Conservation (phyloP, 1,140 invertebrate species). For the Plectrocnemia conspersa region DNA sequence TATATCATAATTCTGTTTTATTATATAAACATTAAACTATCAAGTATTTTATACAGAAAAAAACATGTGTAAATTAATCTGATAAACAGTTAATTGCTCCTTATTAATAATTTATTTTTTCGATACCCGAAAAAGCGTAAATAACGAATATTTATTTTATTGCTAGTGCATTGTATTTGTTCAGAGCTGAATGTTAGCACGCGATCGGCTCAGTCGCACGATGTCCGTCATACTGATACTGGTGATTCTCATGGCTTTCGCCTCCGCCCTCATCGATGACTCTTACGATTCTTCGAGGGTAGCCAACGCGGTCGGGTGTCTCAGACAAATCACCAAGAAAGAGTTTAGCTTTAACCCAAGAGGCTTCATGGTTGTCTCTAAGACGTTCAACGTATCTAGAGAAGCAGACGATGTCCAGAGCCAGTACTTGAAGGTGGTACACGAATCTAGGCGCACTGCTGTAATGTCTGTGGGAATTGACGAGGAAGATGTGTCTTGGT, state of each 20-base stretch:
- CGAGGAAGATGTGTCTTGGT: conserved; percentile 22
- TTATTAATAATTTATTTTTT: no score
- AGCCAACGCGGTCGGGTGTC: conserved; percentile 15
- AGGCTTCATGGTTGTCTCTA: conserved; percentile 27
- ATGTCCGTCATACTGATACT: neutral
- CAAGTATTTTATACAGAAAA: no score
- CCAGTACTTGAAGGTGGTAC: conserved; percentile 14
- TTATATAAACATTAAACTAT: no score
- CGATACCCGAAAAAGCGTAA: no score
- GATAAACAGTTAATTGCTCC: no score
- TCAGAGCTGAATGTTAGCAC: no score
- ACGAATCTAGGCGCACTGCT: conserved; percentile 1
- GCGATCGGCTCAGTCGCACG: neutral
- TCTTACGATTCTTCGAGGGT: conserved; percentile 9
- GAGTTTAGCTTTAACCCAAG: conserved; percentile 21
- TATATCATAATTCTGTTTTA: no score
- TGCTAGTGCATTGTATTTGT: neutral
- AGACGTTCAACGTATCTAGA: conserved; percentile 17
- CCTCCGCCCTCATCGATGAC: no score
- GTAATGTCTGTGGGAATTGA: conserved; percentile 29
- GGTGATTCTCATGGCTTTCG: neutral
- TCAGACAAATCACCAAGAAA: conserved; percentile 15
- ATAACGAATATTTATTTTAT: neutral
- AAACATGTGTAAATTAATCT: no score
- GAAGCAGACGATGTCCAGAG: conserved; percentile 20